A percentile compares a stretch with the other conserved stretches of the same genome.
Conservation (phyloP, 2,797 vertebrate genomes). For the Spheniscus humboldti region DNA sequence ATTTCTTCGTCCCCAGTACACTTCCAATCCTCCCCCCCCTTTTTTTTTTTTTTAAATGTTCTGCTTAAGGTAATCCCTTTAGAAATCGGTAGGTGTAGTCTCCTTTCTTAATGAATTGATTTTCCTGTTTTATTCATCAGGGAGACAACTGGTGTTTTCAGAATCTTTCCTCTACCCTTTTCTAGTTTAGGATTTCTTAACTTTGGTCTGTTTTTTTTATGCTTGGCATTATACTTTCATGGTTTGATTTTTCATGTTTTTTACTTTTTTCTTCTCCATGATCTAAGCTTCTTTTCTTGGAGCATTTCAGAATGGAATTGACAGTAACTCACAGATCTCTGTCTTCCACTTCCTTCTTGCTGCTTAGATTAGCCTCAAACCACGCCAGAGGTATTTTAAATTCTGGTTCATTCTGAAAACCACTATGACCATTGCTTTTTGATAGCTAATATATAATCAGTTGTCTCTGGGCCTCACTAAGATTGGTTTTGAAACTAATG, state of each 20-base stretch:
- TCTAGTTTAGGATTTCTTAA: neutral
- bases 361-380: neutral
- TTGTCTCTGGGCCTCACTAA: neutral
- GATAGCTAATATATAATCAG: neutral
- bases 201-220: neutral
- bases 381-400: neutral
- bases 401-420: neutral
- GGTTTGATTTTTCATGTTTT: neutral
- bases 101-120: neutral
- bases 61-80: neutral
- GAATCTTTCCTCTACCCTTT: neutral
- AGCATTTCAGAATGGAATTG: neutral
- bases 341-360: neutral
- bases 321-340: neutral
- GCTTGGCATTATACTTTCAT: neutral
- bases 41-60: neutral
- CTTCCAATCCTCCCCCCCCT: accelerated
- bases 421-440: neutral
- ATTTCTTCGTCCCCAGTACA: neutral
- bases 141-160: neutral
- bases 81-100: neutral
- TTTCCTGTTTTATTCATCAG: neutral
- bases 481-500: neutral
- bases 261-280: neutral
- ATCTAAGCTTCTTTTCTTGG: neutral